Base-by-base conservation (phyloP, 2,888 invertebrate species). In the Macropis europaea region DNA sequence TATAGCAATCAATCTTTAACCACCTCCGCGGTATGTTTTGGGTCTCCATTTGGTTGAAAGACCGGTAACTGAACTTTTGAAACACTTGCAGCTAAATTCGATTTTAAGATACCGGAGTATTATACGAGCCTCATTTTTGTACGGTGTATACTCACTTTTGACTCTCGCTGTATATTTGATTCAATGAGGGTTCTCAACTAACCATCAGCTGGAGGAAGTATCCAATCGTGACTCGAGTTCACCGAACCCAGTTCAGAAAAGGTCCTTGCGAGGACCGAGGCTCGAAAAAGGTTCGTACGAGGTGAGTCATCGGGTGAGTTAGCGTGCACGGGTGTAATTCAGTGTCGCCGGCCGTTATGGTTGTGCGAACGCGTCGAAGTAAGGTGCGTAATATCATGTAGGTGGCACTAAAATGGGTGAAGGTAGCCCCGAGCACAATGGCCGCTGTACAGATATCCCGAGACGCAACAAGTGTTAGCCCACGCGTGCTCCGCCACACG, bases 391-490 rank as follows among this genome's bases (percentile, higher is more conserved):
- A 81, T 77, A 77, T 70, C 59, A 77, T 80, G 87, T 87, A 82
- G 87, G 88, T 84, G 86, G 84, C 62, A 81, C 77, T 85, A 81
- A 88, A 87, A 87, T 87, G 82, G 87, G 88, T 87, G 87, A 88
- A 88, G 87, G 87, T 84, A 86, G 82, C 76, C 64, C 62, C 61
- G 48, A 76, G 75, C 81, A 86, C 84, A 85, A 86, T 86, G 81
- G 79, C 63, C 66, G 76, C 63, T 66, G 63, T 40, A 62, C 13
- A 57, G 76, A 64, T 56, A 70, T 63, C 71, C 56, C 47, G 71
- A 79, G 82, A 83, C 74, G 85, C 84, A 86, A 87, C 86, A 87
- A 87, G 87, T 87, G 86, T 81, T 84, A 81, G 80, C 84, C 86
- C 81, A 83, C 86, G 84, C 84, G 67, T 74, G n/a, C n/a, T 73